A percentile compares a stretch with the other conserved stretches of the same genome.
Conservation (phyloP, 2,113 vertebrate species). For the Archocentrus centrarchus region DNA sequence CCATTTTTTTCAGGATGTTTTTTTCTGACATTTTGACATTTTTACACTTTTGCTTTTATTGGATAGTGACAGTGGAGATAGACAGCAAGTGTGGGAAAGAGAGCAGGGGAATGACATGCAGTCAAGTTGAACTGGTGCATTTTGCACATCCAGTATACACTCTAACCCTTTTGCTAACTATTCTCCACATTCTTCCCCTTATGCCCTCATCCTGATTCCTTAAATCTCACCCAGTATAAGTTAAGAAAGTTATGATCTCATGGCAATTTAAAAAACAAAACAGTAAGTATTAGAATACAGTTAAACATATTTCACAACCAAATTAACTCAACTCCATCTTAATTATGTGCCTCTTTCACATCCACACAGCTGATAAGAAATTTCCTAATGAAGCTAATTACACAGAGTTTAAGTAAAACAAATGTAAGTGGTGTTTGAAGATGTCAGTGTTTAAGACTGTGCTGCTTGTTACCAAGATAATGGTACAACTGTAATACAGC, state of each 20-base stretch:
- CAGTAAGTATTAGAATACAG: too few relatives aligned
- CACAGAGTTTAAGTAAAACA: too few relatives aligned
- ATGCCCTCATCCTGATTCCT: neutral
- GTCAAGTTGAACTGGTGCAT: neutral
- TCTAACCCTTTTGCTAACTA: neutral
- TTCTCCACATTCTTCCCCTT: neutral
- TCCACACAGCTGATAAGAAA: neutral
- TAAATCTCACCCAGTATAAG: neutral
- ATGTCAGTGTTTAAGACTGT: too few relatives aligned
- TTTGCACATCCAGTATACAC: neutral
- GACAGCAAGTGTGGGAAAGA: neutral
- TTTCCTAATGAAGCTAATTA: neutral
- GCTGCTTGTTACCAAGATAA: too few relatives aligned
- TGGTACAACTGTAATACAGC: too few relatives aligned
- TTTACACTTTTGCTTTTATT: neutral
- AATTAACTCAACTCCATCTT: neutral
- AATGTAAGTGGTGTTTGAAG: too few relatives aligned
- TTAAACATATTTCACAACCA: neutral
- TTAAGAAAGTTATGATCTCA: neutral
- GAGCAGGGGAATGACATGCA: neutral
- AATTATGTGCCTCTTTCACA: neutral
- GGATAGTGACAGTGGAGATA: neutral
- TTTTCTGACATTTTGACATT: conserved; percentile 12
- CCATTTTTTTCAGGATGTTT: neutral
- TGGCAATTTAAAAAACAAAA: too few relatives aligned